phyloP scores from a whole-genome alignment of 2,797 vertebrate genomes.

The Paratrypauchen microcephalus region DNA sequence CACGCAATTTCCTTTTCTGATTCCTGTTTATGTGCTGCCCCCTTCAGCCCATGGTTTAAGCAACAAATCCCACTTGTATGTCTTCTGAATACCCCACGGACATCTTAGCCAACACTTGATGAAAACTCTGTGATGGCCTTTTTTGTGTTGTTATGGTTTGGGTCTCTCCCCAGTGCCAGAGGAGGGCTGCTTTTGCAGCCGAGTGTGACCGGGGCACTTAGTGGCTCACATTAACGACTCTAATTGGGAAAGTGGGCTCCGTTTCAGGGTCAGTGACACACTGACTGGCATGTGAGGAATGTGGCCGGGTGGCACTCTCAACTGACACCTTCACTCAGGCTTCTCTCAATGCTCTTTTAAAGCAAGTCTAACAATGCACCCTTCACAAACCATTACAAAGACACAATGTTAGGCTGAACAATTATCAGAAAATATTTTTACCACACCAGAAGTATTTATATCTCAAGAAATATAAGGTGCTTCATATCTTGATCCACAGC shows the following conservation, averaged over 20 bases:
- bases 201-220: constrained; percentile 76
- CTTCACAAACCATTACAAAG: constrained; percentile 1
- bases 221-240: constrained; percentile 71
- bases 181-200: constrained; percentile 66
- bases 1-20: constrained; percentile 7
- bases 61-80: constrained; percentile 30
- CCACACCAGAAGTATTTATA: neutral
- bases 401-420: neutral
- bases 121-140: constrained; percentile 37
- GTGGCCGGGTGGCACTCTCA: constrained; percentile 60
- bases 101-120: constrained; percentile 41
- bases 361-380: constrained; percentile 21
- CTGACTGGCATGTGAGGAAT: constrained; percentile 75
- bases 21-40: constrained; percentile 2
- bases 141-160: constrained; percentile 51
- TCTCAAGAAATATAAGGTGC: no score
- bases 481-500: no score
- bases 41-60: constrained; percentile 7
- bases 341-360: constrained; percentile 27
- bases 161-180: constrained; percentile 63
- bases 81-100: constrained; percentile 35
- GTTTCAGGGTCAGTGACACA: constrained; percentile 73
- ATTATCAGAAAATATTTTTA: neutral
- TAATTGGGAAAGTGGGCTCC: constrained; percentile 80
- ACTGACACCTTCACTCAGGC: constrained; percentile 39